Base-by-base conservation (phyloP, 2,888 invertebrate species). In the Rhamnusium bicolor region DNA sequence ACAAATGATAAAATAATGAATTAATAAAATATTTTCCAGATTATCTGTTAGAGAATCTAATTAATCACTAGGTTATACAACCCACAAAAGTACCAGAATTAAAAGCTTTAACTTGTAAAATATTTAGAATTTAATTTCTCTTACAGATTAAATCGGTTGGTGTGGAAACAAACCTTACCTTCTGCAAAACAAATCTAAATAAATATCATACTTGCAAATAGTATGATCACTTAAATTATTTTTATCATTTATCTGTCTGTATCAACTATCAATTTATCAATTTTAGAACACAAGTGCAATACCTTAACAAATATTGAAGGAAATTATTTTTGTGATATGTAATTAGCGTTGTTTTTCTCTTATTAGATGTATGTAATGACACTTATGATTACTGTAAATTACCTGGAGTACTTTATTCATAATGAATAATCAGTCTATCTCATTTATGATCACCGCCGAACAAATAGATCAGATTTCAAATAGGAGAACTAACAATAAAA, bases 391-490 rank as follows among this genome's bases (percentile, higher is more conserved):
- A 65, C 65, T 65, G 65, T 65, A 65, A 53, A 65, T 53, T 32
- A 32, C 10, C 65, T n/a, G 29, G 18, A 40, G 53, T 32, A 19
- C 12, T 24, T 51, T 65, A 65, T 65, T 65, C 27, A 53, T n/a
- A 7, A 29, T 65, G 46, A 19, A 21, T 51, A 65, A 65, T 32
- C 19, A 53, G 49, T 53, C 16, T 21, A 18, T 53, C 53, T 65
- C 51, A 53, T 18, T 53, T 18, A 53, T 29, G 19, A 53, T 24
- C 16, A 16, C 53, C 49, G 49, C 18, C 32, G 70, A 62, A 71
- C 72, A 73, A 75, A 76, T 73, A 73, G 78, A 80, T 79, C 80
- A 80, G 80, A 79, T 80, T 77, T 77, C 75, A 72, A 66, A 73
- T 77, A 74, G 71, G 75, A 72, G 73, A 68, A 69, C 27, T 68